Base-by-base conservation (phyloP, 92 coral and sea anemone species). In the Actinernus sp. region DNA sequence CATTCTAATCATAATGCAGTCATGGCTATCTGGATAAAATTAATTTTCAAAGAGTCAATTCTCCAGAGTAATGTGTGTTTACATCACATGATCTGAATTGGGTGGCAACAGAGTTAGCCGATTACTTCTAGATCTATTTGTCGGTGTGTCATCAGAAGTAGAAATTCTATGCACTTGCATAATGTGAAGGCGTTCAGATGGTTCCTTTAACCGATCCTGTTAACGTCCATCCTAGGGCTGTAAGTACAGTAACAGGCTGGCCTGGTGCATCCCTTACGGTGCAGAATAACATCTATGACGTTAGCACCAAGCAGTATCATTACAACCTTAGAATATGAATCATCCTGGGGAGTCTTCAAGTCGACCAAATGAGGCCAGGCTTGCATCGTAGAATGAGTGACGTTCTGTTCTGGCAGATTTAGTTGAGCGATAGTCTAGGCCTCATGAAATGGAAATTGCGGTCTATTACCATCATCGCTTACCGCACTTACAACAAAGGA, bases 161-260 rank as follows among this genome's bases (percentile, higher is more conserved):
- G 49, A 49, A 11, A 68, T 76, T 10, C 61, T 76, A 29, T 69
- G 47, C 49, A 68, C 51, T 40, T 73, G 71, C 73, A 63, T 68
- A 31, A 49, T 39, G 33, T 46, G 68, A 17, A 68, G 70, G 36
- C 67, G 25, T 19, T 62, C 72, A 12, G 76, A 27, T 17, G 18
- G 76, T 32, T 11, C 56, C 44, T 5, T 73, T 41, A 20, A 82
- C 59, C 2, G 78, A 62, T 3, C 74, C 78, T 28, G 83, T 65
- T 0, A 82, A 62, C 21, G 77, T 72, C 91, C 82, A 78, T 5
- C 91, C 86, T 29, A 85, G 71, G 48, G 48, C 49, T 3, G 49
- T 43, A 3, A 43, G n/a, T 43, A 43, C n/a, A 3, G 49, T 23
- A n/a, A n/a, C n/a, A n/a, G n/a, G n/a, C n/a, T n/a, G n/a, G n/a